Base-by-base conservation (phyloP, 1,140 invertebrate species). In the Oreohelix idahoensis region DNA sequence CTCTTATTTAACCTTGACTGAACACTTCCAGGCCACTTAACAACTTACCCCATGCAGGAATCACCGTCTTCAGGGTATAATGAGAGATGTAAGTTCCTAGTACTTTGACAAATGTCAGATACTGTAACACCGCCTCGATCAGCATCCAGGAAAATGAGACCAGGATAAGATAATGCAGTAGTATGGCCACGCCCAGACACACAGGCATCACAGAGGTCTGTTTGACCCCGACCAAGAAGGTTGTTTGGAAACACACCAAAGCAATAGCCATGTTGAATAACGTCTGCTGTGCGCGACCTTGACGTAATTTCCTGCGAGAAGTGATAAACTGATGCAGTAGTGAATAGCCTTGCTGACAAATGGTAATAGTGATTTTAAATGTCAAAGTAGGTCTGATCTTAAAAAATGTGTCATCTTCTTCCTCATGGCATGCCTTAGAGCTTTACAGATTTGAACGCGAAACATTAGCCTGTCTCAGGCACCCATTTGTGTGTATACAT, bases 101-200 rank as follows among this genome's bases (percentile, higher is more conserved):
- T 15, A 93, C 92, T 84, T 93, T 93, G 38, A 94, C 93, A 84
- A 93, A 93, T 26, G 91, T 92, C 4, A 93, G 86, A 79, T 94
- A 94, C 85, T 93, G 93, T 36, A 93, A 84, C 32, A 93, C 89
- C 0, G 92, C 93, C 86, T 93, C 93, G 36, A 93, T 92, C 51
- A 93, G 86, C 93, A 94, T 94, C 93, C 93, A 94, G 69, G 91
- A 88, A 81, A 94, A 94, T 0, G 93, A 92, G 0, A 90, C 91
- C 23, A 93, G 84, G 36, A 93, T 89, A 69, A 94, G 92, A 85
- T 93, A 94, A 79, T 93, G 93, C 1, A 93, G 87, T 20, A 92
- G 81, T 5, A 91, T 89, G 15, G 93, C 92, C 32, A 93, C 89
- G 11, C 81, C 58, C 23, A 92, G 74, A 86, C 93, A 93, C 0